Conservation (phyloP, 2,888 invertebrate species). For the Vesta saturnalis region DNA sequence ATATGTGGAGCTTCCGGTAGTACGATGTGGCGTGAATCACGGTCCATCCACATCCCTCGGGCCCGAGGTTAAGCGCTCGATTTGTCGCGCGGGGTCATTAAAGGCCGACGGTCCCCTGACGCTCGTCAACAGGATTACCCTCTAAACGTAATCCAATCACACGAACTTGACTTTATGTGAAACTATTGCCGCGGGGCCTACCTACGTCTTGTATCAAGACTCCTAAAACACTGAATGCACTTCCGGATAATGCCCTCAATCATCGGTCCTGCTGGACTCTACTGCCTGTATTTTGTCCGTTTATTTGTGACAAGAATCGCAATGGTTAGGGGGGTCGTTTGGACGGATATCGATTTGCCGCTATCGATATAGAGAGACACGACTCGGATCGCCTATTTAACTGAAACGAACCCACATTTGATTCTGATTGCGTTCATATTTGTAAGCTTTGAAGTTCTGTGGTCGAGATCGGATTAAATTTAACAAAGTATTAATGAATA, state of each 20-base stretch:
- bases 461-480: slow-evolving; percentile 53
- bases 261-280: slow-evolving; percentile 39
- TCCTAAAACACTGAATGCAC: slow-evolving; percentile 33
- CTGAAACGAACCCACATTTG: slow-evolving; percentile 59
- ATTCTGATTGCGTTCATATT: slow-evolving; percentile 59
- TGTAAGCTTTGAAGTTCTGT: slow-evolving; percentile 56
- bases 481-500: slow-evolving; percentile 56
- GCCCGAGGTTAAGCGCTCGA: slow-evolving; percentile 62
- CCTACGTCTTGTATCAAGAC: slow-evolving; percentile 48
- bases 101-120: slow-evolving; percentile 66
- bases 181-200: slow-evolving; percentile 48
- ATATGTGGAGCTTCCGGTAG: slow-evolving; percentile 57
- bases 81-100: slow-evolving; percentile 65
- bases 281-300: slow-evolving; percentile 46
- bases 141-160: slow-evolving; percentile 76
- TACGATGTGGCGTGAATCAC: slow-evolving; percentile 37
- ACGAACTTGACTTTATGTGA: slow-evolving; percentile 54
- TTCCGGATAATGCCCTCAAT: slow-evolving; percentile 46
- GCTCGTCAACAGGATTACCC: slow-evolving; percentile 70
- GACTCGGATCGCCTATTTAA: slow-evolving; percentile 54
- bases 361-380: slow-evolving; percentile 44
- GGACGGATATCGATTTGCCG: slow-evolving; percentile 44
- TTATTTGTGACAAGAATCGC: slow-evolving; percentile 50
- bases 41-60: slow-evolving; percentile 46
- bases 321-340: slow-evolving; percentile 45